phyloP scores from a whole-genome alignment of 1,140 invertebrate species.

The Papilio dardanus region DNA sequence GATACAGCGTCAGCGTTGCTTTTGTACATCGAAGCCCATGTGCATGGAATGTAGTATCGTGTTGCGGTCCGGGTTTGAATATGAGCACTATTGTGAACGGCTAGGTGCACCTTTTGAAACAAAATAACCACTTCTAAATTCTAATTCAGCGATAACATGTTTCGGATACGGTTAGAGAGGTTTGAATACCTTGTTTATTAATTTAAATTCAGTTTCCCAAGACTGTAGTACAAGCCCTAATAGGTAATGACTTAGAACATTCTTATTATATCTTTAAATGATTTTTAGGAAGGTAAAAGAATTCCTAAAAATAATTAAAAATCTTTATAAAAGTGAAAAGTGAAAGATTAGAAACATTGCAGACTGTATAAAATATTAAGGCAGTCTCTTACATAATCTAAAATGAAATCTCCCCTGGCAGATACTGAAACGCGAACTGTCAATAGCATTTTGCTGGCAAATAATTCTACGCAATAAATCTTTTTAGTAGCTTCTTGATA shows the following conservation, averaged over 20 bases:
- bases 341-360: not conserved
- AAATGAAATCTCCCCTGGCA: constrained; percentile 31
- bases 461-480: constrained; percentile 28
- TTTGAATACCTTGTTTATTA: too few relatives aligned
- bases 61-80: not conserved
- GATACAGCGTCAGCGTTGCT: constrained; percentile 17
- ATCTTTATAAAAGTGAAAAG: not conserved
- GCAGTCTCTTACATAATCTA: constrained; percentile 24
- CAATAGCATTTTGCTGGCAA: constrained; percentile 29
- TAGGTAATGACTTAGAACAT: too few relatives aligned
- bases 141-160: not conserved
- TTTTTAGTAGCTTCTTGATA: constrained; percentile 19
- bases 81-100: not conserved
- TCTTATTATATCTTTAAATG: too few relatives aligned
- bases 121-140: not conserved
- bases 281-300: too few relatives aligned
- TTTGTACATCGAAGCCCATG: not conserved
- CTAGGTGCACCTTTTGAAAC: not conserved
- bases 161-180: not conserved
- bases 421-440: constrained; percentile 31
- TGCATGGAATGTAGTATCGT: constrained; percentile 4
- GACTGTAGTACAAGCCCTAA: too few relatives aligned
- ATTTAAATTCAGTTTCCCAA: too few relatives aligned
- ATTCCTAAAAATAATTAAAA: not conserved
- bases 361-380: constrained; percentile 21